Evolutionary conservation across 2,113 vertebrate genomes (phyloP).

Genomic region (Azemiops feae): DNA sequence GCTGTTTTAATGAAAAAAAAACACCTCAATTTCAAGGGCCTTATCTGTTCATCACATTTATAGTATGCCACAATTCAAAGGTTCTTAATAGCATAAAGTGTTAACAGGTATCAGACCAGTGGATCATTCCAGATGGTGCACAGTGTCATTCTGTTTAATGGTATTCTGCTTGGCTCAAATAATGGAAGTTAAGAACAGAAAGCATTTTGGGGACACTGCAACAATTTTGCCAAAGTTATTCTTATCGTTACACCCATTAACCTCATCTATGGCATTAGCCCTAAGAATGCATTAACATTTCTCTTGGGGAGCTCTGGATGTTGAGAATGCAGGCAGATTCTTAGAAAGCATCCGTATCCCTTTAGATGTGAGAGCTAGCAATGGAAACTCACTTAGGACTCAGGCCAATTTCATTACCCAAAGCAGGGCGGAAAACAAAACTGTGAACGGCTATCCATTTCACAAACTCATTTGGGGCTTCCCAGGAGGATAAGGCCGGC

Average conservation of each 20-base stretch:
- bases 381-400: neutral
- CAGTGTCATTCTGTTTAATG: neutral
- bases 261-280: neutral
- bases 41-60: neutral
- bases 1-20: neutral
- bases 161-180: neutral
- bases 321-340: neutral
- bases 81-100: neutral
- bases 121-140: neutral
- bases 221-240: neutral
- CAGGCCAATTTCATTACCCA: neutral
- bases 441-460: neutral
- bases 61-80: neutral
- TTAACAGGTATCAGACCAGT: neutral
- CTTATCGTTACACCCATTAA: neutral
- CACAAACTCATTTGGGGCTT: neutral
- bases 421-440: neutral
- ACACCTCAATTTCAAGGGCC: neutral
- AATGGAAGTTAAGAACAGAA: neutral
- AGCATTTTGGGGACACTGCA: neutral
- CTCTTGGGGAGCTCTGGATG: neutral
- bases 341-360: neutral
- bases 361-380: neutral
- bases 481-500: neutral
- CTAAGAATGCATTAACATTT: neutral